These are phyloP conservation scores for Nephrotoma appendiculata DNA, from an alignment of 2,888 invertebrate species.

Conservation along the genomic window DNA sequence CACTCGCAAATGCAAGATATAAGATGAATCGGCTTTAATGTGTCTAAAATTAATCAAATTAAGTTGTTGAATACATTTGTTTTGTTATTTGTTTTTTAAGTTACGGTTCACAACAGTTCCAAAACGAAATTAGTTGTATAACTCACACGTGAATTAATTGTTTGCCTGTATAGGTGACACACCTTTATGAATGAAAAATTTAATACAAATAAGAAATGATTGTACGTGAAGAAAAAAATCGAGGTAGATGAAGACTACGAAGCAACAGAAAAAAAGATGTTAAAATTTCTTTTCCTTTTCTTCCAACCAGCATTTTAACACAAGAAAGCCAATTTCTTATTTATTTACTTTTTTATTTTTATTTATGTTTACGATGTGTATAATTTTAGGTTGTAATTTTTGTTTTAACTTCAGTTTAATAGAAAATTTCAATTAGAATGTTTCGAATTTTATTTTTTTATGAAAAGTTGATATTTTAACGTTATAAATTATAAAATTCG, in stretches of 20 bases:
- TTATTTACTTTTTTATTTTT: neutral
- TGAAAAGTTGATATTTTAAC: neutral
- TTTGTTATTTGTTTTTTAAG: neutral
- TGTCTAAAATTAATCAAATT: too few relatives aligned
- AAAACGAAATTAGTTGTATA: neutral
- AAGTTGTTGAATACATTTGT: too few relatives aligned
- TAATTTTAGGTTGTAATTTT: neutral
- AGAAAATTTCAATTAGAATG: neutral
- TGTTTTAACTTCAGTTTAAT: neutral
- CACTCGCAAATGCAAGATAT: too few relatives aligned
- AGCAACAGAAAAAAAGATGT: neutral
- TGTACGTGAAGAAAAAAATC: neutral
- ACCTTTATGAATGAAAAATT: neutral
- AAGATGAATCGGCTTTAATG: too few relatives aligned
- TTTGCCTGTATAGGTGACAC: neutral
- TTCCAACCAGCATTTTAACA: neutral
- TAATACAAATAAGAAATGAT: neutral
- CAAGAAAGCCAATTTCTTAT: neutral
- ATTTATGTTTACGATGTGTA: neutral
- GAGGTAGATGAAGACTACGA: neutral
- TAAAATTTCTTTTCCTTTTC: neutral
- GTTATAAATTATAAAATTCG: neutral
- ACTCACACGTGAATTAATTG: neutral
- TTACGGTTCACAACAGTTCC: neutral
- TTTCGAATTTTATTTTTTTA: neutral